Base-by-base conservation (phyloP, 2,888 invertebrate species). In the Cantharis lateralis region DNA sequence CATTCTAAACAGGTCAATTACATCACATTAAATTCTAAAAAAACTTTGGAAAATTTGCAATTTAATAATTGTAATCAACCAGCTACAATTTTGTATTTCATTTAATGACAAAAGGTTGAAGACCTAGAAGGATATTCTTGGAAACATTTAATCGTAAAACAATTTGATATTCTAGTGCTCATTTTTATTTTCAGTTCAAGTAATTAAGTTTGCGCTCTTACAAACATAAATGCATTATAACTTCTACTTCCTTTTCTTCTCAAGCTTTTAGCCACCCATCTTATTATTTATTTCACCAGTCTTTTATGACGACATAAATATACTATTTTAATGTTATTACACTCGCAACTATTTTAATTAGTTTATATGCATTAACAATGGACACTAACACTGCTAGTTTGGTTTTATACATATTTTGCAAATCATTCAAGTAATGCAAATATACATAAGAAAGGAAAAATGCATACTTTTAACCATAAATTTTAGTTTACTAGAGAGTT, bases 41-140 rank as follows among this genome's bases (percentile, higher is more conserved):
- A 71, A 68, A 24, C 66, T 20, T 72, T 15, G 68, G 48, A 66
- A 72, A 72, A 72, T 72, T 72, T 72, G 72, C 72, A 72, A 68
- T 66, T 72, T 72, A 68, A 72, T 72, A 66, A 72, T 48, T 68
- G 66, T 66, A 72, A 68, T 72, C 15, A 66, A 20, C 15, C 24
- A 66, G 24, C 18, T 66, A 20, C 66, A 28, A 63, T 64, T 64
- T 72, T 72, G 66, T 68, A 16, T 66, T 68, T n/a, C 18, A 15
- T 66, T 16, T 69, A 32, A 71, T 16, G 71, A 63, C 26, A 71
- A 20, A 20, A 70, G 71, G 71, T 71, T 71, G 71, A 71, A 63
- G 71, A 71, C 71, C 71, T 62, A 64, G n/a, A 48, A 18, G 10
- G 18, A 26, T 15, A 26, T 71, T 71, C 71, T 62, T 63, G 15